Base-by-base conservation (phyloP, 2,797 vertebrate genomes). In the Rhabdomys pumilio region DNA sequence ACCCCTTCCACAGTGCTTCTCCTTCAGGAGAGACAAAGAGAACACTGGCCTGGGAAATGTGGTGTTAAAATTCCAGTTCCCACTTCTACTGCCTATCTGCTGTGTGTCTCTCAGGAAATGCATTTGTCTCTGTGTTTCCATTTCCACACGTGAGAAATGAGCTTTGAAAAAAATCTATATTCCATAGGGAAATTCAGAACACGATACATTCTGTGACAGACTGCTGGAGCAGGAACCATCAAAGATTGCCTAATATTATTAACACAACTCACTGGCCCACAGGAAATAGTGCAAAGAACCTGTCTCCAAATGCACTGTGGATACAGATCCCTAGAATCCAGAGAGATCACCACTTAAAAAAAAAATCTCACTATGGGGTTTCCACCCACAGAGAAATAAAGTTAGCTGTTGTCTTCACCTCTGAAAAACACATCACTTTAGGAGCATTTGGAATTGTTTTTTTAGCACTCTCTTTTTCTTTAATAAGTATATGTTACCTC, bases 131-230 rank as follows among this genome's bases (percentile, higher is more conserved):
- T 95, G 72, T 15, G 47, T 93, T 73, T 93, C 87, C 53, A 12
- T 84, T 86, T 96, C 24, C 57, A 41, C 17, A 24, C 13, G 2
- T 61, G 76, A 50, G 38, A 97, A 93, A 81, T 0, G 14, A 85
- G 14, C 59, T 85, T 91, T 88, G 53, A 94, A 88, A 38, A 38
- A 84, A 91, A 89, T 4, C 55, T 59, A 47, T 41, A 80, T 34
- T 81, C 34, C 53, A 34, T 3, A 34, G 53, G n/a, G 17, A 31
- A 67, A 55, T 41, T 72, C 67, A 38, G 13, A 88, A 31, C 88
- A 77, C n/a, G 29, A 26, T 13, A 38, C 11, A 26, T 22, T 75
- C 38, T 63, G 57, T 89, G n/a, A 76, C 31, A 50, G 44, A n/a
- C 20, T 2, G 61, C 19, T 17, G n/a, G 41, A 59, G 73, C 31